A percentile compares a stretch with the other conserved stretches of the same genome.
phyloP scores from a whole-genome alignment of 1,140 invertebrate species.

The Drosophila mauritiana region DNA sequence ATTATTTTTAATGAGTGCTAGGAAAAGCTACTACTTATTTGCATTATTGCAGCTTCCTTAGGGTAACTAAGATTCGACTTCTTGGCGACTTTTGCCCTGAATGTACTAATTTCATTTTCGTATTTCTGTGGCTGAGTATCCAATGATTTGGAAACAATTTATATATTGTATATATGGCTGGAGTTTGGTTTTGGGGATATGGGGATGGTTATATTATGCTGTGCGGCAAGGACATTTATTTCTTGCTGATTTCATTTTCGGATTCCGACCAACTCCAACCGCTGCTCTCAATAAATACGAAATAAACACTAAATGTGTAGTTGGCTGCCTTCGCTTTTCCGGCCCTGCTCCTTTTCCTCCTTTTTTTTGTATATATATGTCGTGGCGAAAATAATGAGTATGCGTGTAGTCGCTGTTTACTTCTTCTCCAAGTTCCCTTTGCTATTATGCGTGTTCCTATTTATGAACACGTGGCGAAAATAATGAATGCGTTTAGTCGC shows the following conservation, averaged over 20 bases:
- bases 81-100: neutral
- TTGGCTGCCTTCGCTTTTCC: constrained; percentile 46
- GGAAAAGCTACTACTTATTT: too few relatives aligned
- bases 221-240: constrained; percentile 74
- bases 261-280: constrained; percentile 15
- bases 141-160: constrained; percentile 81
- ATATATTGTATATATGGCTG: constrained; percentile 54
- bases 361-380: neutral
- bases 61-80: constrained; percentile 29
- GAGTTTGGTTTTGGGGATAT: neutral
- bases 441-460: too few relatives aligned
- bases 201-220: constrained; percentile 36
- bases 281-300: constrained; percentile 74
- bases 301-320: constrained; percentile 81
- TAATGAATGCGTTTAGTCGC: too few relatives aligned
- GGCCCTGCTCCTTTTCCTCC: neutral
- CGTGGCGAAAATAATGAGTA: too few relatives aligned
- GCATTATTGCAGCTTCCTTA: neutral
- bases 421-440: too few relatives aligned
- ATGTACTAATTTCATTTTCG: constrained; percentile 77
- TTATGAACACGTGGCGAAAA: too few relatives aligned
- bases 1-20: too few relatives aligned
- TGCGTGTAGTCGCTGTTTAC: too few relatives aligned
- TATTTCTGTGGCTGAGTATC: constrained; percentile 73
- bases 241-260: constrained; percentile 76